Evolutionary conservation across 2,888 invertebrate genomes (phyloP).

Genomic region (Ophion obscuratus): DNA sequence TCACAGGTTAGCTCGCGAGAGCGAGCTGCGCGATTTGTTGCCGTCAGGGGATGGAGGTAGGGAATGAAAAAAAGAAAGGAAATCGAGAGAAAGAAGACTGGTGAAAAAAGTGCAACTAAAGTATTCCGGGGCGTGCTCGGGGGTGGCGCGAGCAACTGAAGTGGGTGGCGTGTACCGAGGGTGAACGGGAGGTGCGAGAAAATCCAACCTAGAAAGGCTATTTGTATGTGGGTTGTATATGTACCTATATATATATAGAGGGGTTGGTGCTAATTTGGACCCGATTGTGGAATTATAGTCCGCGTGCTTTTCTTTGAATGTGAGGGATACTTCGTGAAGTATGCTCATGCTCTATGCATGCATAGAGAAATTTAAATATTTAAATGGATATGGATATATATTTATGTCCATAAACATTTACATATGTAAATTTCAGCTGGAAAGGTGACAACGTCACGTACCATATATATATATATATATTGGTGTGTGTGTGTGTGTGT

Average conservation of each 20-base stretch:
- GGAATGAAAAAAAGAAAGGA: conserved; percentile 9
- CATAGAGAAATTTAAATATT: neutral
- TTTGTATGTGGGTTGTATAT: conserved; percentile 19
- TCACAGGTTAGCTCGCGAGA: conserved; percentile 45
- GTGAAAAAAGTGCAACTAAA: conserved; percentile 37
- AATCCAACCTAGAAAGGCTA: conserved; percentile 37
- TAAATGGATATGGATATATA: neutral
- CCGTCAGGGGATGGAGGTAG: conserved; percentile 49
- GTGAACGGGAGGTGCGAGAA: conserved; percentile 49
- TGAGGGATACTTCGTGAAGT: neutral
- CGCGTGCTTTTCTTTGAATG: neutral
- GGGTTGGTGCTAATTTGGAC: conserved; percentile 31
- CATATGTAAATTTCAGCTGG: no score
- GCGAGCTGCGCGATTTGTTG: conserved; percentile 62
- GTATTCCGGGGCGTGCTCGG: conserved; percentile 49
- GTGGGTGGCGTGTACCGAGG: conserved; percentile 44
- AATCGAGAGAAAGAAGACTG: neutral
- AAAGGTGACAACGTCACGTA: no score
- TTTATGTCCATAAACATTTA: no score
- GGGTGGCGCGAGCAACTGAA: conserved; percentile 45
- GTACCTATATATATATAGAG: conserved; percentile 7
- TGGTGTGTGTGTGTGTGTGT: no score
- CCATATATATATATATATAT: no score
- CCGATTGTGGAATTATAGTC: neutral
- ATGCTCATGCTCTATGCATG: no score